Percentiles rank a stretch among this genome's conserved stretches.
phyloP scores from a whole-genome alignment of 2,113 vertebrate genomes.

The Nothobranchius kuhntae region DNA sequence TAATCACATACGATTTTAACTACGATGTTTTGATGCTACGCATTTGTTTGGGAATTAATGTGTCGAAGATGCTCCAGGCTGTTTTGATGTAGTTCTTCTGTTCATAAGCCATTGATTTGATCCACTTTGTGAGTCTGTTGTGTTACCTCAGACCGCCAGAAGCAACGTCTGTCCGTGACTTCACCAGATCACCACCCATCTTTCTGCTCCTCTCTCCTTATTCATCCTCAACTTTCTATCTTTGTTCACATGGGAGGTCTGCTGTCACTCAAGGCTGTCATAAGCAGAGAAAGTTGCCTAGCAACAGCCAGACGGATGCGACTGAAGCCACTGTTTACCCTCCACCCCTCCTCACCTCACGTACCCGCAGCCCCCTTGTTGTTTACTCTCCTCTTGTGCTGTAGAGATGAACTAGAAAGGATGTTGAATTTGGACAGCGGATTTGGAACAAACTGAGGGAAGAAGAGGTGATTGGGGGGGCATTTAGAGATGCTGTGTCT shows the following conservation, averaged over 20 bases:
- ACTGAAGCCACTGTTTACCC: conserved; percentile 56
- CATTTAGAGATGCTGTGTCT: conserved; percentile 49
- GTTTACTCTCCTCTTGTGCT: conserved; percentile 21
- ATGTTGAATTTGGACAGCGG: conserved; percentile 54
- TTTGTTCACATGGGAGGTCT: conserved; percentile 63
- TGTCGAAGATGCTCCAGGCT: neutral
- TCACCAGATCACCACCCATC: conserved; percentile 21
- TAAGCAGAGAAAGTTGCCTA: conserved; percentile 67
- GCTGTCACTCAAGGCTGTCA: conserved; percentile 70
- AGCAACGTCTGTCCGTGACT: conserved; percentile 5
- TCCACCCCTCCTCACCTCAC: conserved; percentile 50
- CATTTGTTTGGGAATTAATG: no score
- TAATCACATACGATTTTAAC: neutral
- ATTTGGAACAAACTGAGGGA: conserved; percentile 42
- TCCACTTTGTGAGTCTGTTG: neutral
- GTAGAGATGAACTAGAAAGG: conserved; percentile 44
- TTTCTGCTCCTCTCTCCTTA: conserved; percentile 25
- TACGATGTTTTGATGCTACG: neutral
- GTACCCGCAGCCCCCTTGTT: conserved; percentile 40
- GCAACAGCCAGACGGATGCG: conserved; percentile 62
- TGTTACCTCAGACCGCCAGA: conserved; percentile 12
- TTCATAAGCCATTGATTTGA: neutral
- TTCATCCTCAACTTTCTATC: conserved; percentile 44
- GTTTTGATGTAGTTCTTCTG: neutral
- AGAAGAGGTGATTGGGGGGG: neutral